These are phyloP conservation scores for Armadillidium nasatum DNA, from an alignment of 1,140 invertebrate species.

Conservation along the genomic window DNA sequence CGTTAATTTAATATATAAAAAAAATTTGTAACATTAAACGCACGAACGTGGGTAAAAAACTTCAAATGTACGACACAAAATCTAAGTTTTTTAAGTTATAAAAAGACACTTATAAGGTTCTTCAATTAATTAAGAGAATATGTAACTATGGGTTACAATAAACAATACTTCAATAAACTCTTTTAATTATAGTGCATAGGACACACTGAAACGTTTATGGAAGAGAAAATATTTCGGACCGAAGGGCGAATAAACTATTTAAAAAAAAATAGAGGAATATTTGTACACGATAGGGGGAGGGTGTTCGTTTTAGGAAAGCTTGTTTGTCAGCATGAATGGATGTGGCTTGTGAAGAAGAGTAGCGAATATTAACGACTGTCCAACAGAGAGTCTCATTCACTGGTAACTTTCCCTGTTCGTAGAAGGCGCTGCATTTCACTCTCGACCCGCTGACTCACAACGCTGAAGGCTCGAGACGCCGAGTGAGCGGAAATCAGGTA, in stretches of 20 bases:
- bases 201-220: too few species aligned
- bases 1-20: too few species aligned
- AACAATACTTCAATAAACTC: too few species aligned
- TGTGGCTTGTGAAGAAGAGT: background rate
- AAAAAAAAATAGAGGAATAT: too few species aligned
- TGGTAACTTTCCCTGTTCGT: slow-evolving; percentile 36
- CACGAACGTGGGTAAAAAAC: too few species aligned
- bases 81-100: too few species aligned
- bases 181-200: too few species aligned
- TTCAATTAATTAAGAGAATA: too few species aligned
- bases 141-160: too few species aligned
- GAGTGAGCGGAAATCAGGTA: slow-evolving; percentile 35
- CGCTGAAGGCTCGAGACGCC: slow-evolving; percentile 34
- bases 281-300: background rate
- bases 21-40: too few species aligned
- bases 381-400: slow-evolving; percentile 28
- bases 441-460: slow-evolving; percentile 40
- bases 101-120: too few species aligned
- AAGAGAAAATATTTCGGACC: background rate
- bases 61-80: too few species aligned
- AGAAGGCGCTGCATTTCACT: slow-evolving; percentile 35
- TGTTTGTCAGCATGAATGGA: background rate
- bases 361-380: background rate
- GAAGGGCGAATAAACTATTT: background rate
- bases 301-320: background rate